Evolutionary conservation across 1,140 invertebrate genomes (phyloP), one percentile per base, ranked within the genome.

Genomic region (Caenorhabditis briggsae): DNA sequence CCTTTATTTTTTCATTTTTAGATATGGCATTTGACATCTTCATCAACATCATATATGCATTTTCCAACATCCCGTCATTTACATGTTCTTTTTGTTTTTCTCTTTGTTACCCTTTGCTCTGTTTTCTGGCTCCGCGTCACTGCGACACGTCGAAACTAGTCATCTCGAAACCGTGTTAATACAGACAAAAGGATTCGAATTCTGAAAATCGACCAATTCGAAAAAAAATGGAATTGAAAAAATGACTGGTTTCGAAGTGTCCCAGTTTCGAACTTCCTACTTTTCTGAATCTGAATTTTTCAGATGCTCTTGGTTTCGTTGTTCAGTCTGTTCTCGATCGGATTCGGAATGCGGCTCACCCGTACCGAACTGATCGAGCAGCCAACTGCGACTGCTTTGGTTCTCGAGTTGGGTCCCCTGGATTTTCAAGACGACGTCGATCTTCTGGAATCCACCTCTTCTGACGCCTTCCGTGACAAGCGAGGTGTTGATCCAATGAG

Each of bases 221-320:
- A 14, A 70, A n/a, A 23, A 78, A 7, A 12, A 9, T 33, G 1
- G n/a, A n/a, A 33, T 33, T 1, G 33, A 33, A 33, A 33, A 33
- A 33, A 33, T n/a, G n/a, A 33, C 33, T 33, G 33, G 33, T 33
- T 33, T 33, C 33, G 33, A 33, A 33, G 33, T 33, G 33, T 33
- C 33, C 1, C 33, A 33, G 33, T 33, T 33, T 33, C 33, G 33
- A 33, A 33, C 33, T 33, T 33, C 33, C 33, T 33, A 33, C 33
- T 33, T 33, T 33, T 33, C 33, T 33, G 33, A 33, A 33, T 33
- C 33, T 33, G 33, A 41, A 33, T 53, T 56, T 18, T 82, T 33
- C 83, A 84, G 83, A 84, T 84, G 83, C 46, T 58, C 58, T 84
- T 84, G 83, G 20, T 65, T 84, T 61, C 59, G 16, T 58, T 84